Evolutionary conservation across 2,113 vertebrate genomes (phyloP).

Genomic region (Ciconia boyciana): DNA sequence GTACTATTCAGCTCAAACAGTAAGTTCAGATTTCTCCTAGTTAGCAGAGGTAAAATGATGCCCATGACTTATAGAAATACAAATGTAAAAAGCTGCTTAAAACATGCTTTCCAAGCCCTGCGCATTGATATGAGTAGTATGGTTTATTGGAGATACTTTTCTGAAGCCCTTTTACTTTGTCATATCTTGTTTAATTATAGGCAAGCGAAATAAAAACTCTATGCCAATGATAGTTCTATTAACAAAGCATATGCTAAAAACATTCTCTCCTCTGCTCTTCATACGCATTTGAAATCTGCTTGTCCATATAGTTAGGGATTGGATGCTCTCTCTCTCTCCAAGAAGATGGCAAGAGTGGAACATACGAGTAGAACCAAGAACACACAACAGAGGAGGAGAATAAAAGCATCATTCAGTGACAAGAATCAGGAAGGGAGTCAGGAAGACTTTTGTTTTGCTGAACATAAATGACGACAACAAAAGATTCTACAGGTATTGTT

Average conservation of each 20-base stretch:
- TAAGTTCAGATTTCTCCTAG: neutral
- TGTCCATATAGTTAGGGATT: neutral
- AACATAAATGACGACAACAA: neutral
- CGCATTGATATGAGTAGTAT: neutral
- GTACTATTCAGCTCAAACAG: neutral
- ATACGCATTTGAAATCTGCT: neutral
- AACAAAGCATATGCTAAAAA: neutral
- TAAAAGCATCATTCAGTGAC: neutral
- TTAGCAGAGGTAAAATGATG: neutral
- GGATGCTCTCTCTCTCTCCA: neutral
- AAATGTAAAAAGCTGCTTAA: neutral
- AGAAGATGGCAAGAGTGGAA: neutral
- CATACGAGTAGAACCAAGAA: neutral
- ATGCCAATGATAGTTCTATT: neutral
- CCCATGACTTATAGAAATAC: neutral
- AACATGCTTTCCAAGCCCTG: neutral
- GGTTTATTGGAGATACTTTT: neutral
- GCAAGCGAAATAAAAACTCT: neutral
- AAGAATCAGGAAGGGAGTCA: neutral
- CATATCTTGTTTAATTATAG: neutral
- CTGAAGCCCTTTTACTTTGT: neutral
- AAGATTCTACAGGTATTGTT: neutral
- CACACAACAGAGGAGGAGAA: neutral
- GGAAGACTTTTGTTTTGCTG: neutral
- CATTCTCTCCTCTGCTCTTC: neutral